Conservation (phyloP, 2,888 invertebrate genomes). For the Hirtodrosophila cameraria region DNA sequence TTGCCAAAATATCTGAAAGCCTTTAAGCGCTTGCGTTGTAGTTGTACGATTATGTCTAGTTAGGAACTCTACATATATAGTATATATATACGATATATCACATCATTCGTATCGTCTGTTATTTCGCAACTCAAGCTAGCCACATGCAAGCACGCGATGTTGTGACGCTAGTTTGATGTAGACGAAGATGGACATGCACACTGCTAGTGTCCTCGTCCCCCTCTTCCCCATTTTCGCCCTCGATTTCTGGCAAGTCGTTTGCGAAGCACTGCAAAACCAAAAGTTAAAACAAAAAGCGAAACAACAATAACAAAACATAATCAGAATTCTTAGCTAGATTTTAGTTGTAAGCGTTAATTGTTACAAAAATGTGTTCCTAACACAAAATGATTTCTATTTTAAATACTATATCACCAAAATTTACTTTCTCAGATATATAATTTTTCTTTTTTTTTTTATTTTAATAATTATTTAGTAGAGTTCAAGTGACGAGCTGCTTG, state of each 20-base stretch:
- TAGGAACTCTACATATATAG: not conserved
- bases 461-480: too few relatives aligned
- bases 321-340: not conserved
- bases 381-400: too few relatives aligned
- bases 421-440: too few relatives aligned
- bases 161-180: slow-evolving; percentile 54
- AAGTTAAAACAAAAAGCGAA: slow-evolving; percentile 15
- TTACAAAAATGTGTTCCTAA: too few relatives aligned
- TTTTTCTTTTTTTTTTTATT: too few relatives aligned
- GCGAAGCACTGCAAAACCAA: slow-evolving; percentile 72
- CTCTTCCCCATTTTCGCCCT: slow-evolving; percentile 37
- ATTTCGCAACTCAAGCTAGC: slow-evolving; percentile 55
- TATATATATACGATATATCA: slow-evolving; percentile 5
- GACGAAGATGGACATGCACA: slow-evolving; percentile 41
- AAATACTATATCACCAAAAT: too few relatives aligned
- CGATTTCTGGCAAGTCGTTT: slow-evolving; percentile 64
- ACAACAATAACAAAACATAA: not conserved
- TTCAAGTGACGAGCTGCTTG: too few relatives aligned
- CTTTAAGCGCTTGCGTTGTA: slow-evolving; percentile 5
- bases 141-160: slow-evolving; percentile 70
- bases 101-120: slow-evolving; percentile 19
- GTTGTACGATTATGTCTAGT: not conserved
- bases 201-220: slow-evolving; percentile 50
- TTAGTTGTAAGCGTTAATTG: too few relatives aligned
- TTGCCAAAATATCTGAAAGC: slow-evolving; percentile 26